A percentile compares a stretch with the other conserved stretches of the same genome.
Evolutionary conservation across 2,888 invertebrate species (phyloP).

Genomic region (Acleris sparsana): DNA sequence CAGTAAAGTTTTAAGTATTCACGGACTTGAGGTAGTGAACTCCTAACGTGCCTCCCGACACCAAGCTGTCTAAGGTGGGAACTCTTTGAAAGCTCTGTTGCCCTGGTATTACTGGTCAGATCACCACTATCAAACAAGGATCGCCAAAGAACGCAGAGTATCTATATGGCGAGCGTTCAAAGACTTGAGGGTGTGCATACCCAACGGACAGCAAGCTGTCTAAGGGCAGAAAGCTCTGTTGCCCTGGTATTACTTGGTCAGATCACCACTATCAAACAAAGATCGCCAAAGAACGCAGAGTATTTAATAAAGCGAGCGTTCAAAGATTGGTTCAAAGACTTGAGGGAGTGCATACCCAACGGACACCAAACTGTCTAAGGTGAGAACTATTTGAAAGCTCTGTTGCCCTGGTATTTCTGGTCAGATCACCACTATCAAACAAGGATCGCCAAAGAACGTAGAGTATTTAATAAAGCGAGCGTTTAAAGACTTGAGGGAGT

Average conservation of each 20-base stretch:
- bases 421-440: constrained; percentile 84
- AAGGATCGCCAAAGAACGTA: constrained; percentile 96
- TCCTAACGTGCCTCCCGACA: constrained; percentile 97
- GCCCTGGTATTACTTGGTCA: too few relatives aligned
- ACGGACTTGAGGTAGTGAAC: constrained; percentile 96
- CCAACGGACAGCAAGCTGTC: constrained; percentile 98
- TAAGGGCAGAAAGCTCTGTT: constrained; percentile 83
- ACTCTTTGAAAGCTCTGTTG: constrained; percentile 37
- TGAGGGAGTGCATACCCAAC: constrained; percentile 94
- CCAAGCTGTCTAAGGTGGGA: constrained; percentile 95
- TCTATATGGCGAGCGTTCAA: constrained; percentile 98
- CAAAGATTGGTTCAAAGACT: constrained; percentile 91
- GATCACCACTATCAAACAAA: constrained; percentile 88
- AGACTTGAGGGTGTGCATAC: constrained; percentile 92
- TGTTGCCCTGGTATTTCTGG: too few relatives aligned
- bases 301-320: constrained; percentile 94
- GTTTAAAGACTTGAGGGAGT: constrained; percentile 94
- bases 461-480: constrained; percentile 94
- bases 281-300: constrained; percentile 95
- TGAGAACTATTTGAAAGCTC: constrained; percentile 64
- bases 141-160: constrained; percentile 94
- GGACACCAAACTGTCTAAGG: constrained; percentile 98
- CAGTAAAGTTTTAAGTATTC: constrained; percentile 94
- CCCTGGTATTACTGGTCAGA: too few relatives aligned
- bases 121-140: constrained; percentile 87